Evolutionary conservation across 2,113 vertebrate genomes (phyloP).

Genomic region (Brachypteracias leptosomus): DNA sequence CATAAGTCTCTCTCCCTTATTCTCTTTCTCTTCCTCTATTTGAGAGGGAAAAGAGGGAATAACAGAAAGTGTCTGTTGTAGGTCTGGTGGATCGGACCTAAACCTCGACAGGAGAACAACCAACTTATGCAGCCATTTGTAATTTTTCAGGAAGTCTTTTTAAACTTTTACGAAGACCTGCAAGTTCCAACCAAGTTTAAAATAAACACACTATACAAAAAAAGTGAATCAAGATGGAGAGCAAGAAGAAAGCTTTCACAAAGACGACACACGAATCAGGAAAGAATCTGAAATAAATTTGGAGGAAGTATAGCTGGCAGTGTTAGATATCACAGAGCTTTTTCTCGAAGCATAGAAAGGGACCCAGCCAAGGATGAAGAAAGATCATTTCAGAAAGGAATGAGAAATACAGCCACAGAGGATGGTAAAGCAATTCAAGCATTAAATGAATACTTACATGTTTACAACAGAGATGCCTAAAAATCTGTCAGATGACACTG

Average conservation of each 20-base stretch:
- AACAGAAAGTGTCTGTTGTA: too few relatives aligned
- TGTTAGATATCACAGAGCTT: constrained; percentile 54
- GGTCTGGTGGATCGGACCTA: too few relatives aligned
- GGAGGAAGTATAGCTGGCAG: constrained; percentile 25
- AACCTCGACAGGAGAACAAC: too few relatives aligned
- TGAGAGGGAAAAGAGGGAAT: too few relatives aligned
- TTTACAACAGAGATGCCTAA: constrained; percentile 75
- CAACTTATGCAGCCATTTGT: background rate
- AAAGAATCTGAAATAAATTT: constrained; percentile 12
- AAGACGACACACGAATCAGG: background rate
- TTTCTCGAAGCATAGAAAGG: constrained; percentile 48
- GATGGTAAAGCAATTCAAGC: constrained; percentile 77
- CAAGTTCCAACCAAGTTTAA: background rate
- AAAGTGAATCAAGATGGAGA: background rate
- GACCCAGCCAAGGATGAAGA: constrained; percentile 74
- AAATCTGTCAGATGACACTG: constrained; percentile 67
- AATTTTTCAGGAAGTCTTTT: background rate
- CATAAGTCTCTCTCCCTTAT: too few relatives aligned
- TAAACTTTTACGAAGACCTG: background rate
- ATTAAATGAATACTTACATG: constrained; percentile 82
- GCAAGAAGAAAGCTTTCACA: background rate
- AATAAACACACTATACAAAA: background rate
- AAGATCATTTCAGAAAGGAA: constrained; percentile 77
- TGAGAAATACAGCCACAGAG: constrained; percentile 74
- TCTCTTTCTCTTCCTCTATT: too few relatives aligned